phyloP scores from a whole-genome alignment of 1,140 invertebrate genomes.

The Drosophila willistoni region DNA sequence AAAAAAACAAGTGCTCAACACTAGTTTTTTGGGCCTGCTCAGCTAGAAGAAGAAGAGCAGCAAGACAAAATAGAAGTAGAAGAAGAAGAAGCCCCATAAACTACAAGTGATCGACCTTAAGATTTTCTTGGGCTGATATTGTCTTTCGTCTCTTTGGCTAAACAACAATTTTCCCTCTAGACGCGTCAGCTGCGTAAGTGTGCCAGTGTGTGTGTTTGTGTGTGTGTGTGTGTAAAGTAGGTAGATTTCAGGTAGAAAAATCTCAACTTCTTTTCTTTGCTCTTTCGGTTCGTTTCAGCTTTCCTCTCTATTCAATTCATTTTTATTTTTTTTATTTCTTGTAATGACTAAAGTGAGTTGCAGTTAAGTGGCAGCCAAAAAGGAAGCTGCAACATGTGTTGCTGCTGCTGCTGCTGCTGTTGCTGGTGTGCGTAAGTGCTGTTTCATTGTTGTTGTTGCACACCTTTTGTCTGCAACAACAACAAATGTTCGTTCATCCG shows the following conservation, averaged over 20 bases:
- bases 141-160: not conserved
- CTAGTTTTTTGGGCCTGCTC: constrained; percentile 11
- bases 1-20: too few relatives aligned
- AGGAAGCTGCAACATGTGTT: constrained; percentile 77
- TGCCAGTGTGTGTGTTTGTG: constrained; percentile 19
- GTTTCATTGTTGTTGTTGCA: constrained; percentile 68
- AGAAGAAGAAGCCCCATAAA: constrained; percentile 71
- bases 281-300: not conserved
- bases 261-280: constrained; percentile 12
- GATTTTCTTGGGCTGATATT: constrained; percentile 70
- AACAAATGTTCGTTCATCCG: constrained; percentile 26
- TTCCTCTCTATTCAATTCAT: not conserved
- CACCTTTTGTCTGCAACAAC: constrained; percentile 61
- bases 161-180: constrained; percentile 48
- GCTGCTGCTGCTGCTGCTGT: constrained; percentile 16
- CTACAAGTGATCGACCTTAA: constrained; percentile 81
- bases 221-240: constrained; percentile 44
- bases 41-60: too few relatives aligned
- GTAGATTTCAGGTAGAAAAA: constrained; percentile 68
- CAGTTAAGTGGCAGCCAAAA: constrained; percentile 78
- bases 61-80: constrained; percentile 1
- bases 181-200: constrained; percentile 21
- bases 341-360: constrained; percentile 71
- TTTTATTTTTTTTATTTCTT: constrained; percentile 8
- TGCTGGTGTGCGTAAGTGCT: constrained; percentile 61